Evolutionary conservation across 2,113 vertebrate genomes (phyloP).

Genomic region (Coregonus clupeaformis): DNA sequence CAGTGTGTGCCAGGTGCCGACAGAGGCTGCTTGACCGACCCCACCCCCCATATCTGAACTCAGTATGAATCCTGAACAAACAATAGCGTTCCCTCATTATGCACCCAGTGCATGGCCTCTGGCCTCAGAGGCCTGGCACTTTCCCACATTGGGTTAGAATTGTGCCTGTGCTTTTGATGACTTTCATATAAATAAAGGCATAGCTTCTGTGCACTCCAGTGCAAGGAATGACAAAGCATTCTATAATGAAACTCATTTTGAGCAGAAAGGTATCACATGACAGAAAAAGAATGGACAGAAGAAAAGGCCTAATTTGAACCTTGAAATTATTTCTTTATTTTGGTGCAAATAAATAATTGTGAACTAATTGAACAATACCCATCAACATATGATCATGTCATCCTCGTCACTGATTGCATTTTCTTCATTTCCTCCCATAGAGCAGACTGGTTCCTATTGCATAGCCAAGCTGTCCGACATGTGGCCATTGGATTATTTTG

Average conservation of each 20-base stretch:
- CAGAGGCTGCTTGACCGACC: conserved; percentile 25
- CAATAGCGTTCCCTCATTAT: conserved; percentile 70
- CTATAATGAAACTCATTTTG: neutral
- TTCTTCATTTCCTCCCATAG: conserved; percentile 62
- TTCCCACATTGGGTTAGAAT: conserved; percentile 69
- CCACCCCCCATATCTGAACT: conserved; percentile 31
- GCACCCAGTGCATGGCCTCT: conserved; percentile 55
- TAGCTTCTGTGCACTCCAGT: conserved; percentile 25
- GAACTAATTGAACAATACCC: neutral
- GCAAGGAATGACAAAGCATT: conserved; percentile 28
- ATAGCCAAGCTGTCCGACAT: conserved; percentile 81
- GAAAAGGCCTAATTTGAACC: neutral
- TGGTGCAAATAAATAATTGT: neutral
- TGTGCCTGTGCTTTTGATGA: conserved; percentile 33
- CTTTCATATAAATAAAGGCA: conserved; percentile 30
- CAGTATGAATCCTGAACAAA: conserved; percentile 50
- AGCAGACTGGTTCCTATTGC: conserved; percentile 87
- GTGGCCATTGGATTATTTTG: conserved; percentile 86
- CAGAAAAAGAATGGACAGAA: neutral
- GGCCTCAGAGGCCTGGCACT: conserved; percentile 34
- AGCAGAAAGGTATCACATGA: neutral
- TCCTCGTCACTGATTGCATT: neutral
- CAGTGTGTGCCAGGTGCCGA: conserved; percentile 28
- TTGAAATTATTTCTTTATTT: neutral
- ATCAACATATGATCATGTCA: neutral